Evolutionary conservation across 2,797 vertebrate species (phyloP), one percentile per base, ranked within the genome.

Genomic region (Cynodonichthys magdalenae): DNA sequence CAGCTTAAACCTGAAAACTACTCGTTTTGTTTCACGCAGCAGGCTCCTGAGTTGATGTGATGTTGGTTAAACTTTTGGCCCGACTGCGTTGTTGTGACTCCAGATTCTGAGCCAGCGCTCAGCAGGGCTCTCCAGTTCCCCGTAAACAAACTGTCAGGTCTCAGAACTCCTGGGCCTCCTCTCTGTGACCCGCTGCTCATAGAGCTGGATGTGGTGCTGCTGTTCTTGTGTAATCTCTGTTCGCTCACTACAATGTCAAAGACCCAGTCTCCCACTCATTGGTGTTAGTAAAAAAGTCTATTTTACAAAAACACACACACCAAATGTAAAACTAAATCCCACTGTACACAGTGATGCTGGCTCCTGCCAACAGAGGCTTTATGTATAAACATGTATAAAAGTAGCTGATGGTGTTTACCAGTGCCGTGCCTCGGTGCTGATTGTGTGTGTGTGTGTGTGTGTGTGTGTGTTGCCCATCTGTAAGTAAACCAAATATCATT

Each of bases 401-500:
- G 67, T 69, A 52, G 63, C 58, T 51, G 41, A 48, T 55, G 53
- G 66, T 11, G 56, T 58, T 63, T 28, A 71, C 55, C 71, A 75
- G 75, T 28, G 72, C 74, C 79, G 74, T 73, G 68, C 79, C 75
- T 78, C 62, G 69, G 65, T 82, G 78, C 54, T 20, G 15, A 73
- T 65, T 1, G 42, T 47, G 57, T 44, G 56, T 24, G 66, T 1
- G 42, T 47, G 57, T 44, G 56, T 24, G 66, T 45, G 74, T 44
- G 69, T 6, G 75, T 27, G 75, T 70, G 62, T 75, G 64, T 80
- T 41, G 61, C 79, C 81, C 89, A 92, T 91, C 77, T 93, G 90
- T 94, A 93, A 87, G 78, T 93, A 91, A 91, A 94, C 92, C 92
- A 94, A 93, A 94, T 92, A 93, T 90, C 84, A 89, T 90, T 85